Conservation (phyloP, 2,888 invertebrate genomes). For the Oxytorus armatus region DNA sequence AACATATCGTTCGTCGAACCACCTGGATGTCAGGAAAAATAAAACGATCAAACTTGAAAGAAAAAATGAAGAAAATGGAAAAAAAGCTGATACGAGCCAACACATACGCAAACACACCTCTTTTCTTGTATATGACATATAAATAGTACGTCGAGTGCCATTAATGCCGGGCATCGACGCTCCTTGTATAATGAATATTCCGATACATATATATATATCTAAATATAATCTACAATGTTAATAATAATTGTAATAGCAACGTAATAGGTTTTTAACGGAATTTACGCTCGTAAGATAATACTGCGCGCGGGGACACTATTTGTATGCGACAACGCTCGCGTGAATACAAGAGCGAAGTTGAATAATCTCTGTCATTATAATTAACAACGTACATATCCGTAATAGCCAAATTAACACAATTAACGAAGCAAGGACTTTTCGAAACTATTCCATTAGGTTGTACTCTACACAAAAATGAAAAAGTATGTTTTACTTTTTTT, state of each 20-base stretch:
- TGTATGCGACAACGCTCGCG: slow-evolving; percentile 5
- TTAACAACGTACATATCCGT: background rate
- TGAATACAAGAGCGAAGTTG: slow-evolving; percentile 17
- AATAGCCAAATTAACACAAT: too few relatives aligned
- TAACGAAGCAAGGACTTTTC: too few relatives aligned
- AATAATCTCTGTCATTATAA: slow-evolving; percentile 24
- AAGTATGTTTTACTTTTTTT: too few relatives aligned
- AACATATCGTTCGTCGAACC: slow-evolving; percentile 56
- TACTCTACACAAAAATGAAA: too few relatives aligned
- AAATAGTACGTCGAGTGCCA: slow-evolving; percentile 55
- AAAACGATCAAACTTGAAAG: slow-evolving; percentile 14
- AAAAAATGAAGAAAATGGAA: slow-evolving; percentile 2
- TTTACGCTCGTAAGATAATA: slow-evolving; percentile 1
- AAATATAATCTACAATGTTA: slow-evolving; percentile 42
- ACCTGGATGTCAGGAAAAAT: background rate
- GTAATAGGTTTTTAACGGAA: slow-evolving; percentile 44
- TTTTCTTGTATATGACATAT: slow-evolving; percentile 63
- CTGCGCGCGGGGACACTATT: slow-evolving; percentile 34
- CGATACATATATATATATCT: slow-evolving; percentile 50
- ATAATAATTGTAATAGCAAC: slow-evolving; percentile 47
- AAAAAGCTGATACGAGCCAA: slow-evolving; percentile 13
- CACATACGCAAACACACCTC: slow-evolving; percentile 6
- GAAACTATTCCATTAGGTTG: too few relatives aligned
- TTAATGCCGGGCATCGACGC: slow-evolving; percentile 49
- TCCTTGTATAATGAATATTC: slow-evolving; percentile 66